Evolutionary conservation across 2,113 vertebrate genomes (phyloP).

Genomic region (Oxygymnocypris stewartii): DNA sequence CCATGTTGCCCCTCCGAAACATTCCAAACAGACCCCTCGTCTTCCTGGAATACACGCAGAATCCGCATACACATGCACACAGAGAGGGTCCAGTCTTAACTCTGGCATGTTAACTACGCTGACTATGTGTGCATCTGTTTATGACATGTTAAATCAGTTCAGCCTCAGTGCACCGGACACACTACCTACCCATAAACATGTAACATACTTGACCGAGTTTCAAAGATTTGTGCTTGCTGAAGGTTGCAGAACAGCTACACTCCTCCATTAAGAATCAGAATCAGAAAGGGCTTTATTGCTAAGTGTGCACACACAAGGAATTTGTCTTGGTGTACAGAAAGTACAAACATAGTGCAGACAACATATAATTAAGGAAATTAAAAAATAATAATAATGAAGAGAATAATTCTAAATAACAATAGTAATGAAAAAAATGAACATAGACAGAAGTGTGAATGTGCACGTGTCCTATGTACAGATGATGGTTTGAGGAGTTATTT

Average conservation of each 20-base stretch:
- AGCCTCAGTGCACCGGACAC: slow-evolving; percentile 21
- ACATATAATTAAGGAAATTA: too few species aligned
- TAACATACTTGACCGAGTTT: not conserved
- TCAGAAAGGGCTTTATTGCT: too few species aligned
- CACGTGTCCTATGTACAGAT: too few species aligned
- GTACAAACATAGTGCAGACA: too few species aligned
- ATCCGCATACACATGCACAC: slow-evolving; percentile 31
- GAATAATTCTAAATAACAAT: too few species aligned
- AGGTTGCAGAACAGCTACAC: not conserved
- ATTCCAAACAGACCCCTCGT: slow-evolving; percentile 47
- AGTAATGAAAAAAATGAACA: too few species aligned
- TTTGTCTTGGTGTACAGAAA: too few species aligned
- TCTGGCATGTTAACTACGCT: slow-evolving; percentile 66
- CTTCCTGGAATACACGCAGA: slow-evolving; percentile 50
- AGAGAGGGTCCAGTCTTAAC: slow-evolving; percentile 52
- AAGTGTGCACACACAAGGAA: too few species aligned
- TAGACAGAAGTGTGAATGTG: too few species aligned
- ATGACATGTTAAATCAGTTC: slow-evolving; percentile 48
- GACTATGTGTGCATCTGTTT: slow-evolving; percentile 60
- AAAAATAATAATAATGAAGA: too few species aligned
- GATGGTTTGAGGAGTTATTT: too few species aligned
- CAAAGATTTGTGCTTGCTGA: not conserved
- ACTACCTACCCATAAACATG: slow-evolving; percentile 7
- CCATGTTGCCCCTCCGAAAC: slow-evolving; percentile 47
- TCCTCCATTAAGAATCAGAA: not conserved